Percentiles rank a stretch among this genome's conserved stretches.
These are phyloP conservation scores for Hephaestus fuliginosus DNA, from an alignment of 2,797 vertebrate species.

Conservation along the genomic window DNA sequence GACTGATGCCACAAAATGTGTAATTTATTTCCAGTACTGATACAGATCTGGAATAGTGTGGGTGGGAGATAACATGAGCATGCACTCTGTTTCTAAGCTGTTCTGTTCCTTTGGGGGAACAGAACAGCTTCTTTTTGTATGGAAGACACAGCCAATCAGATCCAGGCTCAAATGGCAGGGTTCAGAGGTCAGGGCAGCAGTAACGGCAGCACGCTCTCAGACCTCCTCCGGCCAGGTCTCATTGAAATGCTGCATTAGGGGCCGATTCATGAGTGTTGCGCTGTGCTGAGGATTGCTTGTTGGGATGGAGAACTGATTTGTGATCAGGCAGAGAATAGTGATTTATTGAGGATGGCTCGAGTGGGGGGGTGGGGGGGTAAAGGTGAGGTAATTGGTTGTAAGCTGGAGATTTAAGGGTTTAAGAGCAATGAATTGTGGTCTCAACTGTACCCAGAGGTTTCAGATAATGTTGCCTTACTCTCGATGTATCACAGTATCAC, in stretches of 20 bases:
- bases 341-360: conserved; percentile 55
- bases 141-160: conserved; percentile 65
- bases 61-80: neutral
- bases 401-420: conserved; percentile 55
- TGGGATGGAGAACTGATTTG: conserved; percentile 57
- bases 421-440: conserved; percentile 44
- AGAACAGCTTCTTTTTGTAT: conserved; percentile 45
- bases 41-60: conserved; percentile 1
- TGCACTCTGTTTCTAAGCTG: neutral
- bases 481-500: conserved; percentile 1
- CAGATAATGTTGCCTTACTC: neutral
- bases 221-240: conserved; percentile 29
- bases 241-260: conserved; percentile 45
- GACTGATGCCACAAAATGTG: neutral
- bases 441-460: conserved; percentile 24
- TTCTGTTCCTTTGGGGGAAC: conserved; percentile 6
- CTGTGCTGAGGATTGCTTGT: conserved; percentile 21
- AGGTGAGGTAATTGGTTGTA: conserved; percentile 67
- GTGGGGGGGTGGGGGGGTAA: conserved; percentile 22
- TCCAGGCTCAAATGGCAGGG: conserved; percentile 49
- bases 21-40: conserved; percentile 4
- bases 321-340: conserved; percentile 52
- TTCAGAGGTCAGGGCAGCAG: conserved; percentile 59
- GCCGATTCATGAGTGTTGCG: conserved; percentile 48
- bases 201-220: conserved; percentile 23